Evolutionary conservation across 1,140 invertebrate genomes (phyloP).

Genomic region (Calliphora vicina): DNA sequence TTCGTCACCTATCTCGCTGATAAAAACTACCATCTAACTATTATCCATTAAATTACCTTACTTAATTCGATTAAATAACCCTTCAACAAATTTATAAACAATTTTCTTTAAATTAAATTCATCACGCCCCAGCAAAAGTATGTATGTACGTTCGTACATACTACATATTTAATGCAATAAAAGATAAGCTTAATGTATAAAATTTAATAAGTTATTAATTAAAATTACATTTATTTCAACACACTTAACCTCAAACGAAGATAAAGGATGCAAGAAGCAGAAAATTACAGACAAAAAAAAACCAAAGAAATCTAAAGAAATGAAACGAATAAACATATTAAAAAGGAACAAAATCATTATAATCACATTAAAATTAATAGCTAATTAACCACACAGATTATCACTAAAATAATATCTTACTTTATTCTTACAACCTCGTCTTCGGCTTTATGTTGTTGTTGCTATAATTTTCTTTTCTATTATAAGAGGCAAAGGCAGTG

Average conservation of each 20-base stretch:
- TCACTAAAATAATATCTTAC: slow-evolving; percentile 18
- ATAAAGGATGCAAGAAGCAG: neutral
- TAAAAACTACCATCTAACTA: too few relatives aligned
- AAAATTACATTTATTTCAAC: neutral
- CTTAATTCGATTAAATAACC: too few relatives aligned
- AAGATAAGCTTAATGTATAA: neutral
- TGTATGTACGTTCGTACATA: too few relatives aligned
- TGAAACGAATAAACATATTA: neutral
- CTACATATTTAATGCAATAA: too few relatives aligned
- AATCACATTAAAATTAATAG: slow-evolving; percentile 31
- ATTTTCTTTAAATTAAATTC: too few relatives aligned
- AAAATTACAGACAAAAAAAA: neutral
- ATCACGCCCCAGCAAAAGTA: too few relatives aligned
- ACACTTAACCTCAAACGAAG: neutral
- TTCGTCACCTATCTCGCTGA: too few relatives aligned
- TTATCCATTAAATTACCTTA: too few relatives aligned
- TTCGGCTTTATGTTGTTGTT: too few relatives aligned
- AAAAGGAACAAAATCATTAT: slow-evolving; percentile 24
- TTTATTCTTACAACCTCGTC: neutral
- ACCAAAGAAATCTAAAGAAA: neutral
- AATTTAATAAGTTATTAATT: neutral
- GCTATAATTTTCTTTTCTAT: neutral
- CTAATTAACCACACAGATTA: slow-evolving; percentile 32
- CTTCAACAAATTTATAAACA: too few relatives aligned
- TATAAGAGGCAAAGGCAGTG: neutral